phyloP scores from a whole-genome alignment of 2,888 invertebrate genomes.

The Ectobius pallidus region DNA sequence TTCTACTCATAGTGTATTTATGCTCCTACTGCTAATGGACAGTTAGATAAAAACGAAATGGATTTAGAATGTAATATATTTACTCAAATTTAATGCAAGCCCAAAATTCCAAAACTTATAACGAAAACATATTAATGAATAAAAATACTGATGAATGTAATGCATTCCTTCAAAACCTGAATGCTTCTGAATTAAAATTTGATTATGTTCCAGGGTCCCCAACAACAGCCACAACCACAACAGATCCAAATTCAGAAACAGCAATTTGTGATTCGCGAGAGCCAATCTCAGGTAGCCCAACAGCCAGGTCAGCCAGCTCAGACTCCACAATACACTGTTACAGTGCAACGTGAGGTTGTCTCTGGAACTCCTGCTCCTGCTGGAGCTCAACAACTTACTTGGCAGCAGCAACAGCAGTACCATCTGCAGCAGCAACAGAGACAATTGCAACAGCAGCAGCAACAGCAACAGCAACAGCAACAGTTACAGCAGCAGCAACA shows the following conservation, averaged over 20 bases:
- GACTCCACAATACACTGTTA: conserved; percentile 54
- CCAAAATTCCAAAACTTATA: too few relatives aligned
- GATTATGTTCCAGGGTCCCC: conserved; percentile 43
- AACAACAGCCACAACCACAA: conserved; percentile 48
- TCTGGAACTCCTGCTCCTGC: conserved; percentile 42
- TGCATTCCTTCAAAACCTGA: too few relatives aligned
- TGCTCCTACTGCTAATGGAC: too few relatives aligned
- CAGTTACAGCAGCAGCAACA: conserved; percentile 45
- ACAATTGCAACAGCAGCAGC: conserved; percentile 46
- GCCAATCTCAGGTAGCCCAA: conserved; percentile 56
- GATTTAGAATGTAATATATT: too few relatives aligned
- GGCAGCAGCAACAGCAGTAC: conserved; percentile 50
- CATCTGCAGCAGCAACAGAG: conserved; percentile 51
- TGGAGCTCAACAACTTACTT: conserved; percentile 54
- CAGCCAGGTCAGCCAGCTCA: conserved; percentile 61
- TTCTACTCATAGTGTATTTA: too few relatives aligned
- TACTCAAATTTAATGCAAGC: too few relatives aligned
- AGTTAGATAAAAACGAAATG: too few relatives aligned
- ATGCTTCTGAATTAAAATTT: too few relatives aligned
- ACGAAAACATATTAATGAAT: too few relatives aligned
- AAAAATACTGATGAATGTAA: too few relatives aligned
- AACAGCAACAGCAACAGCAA: conserved; percentile 47
- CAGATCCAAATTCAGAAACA: conserved; percentile 41
- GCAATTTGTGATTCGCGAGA: conserved; percentile 32
- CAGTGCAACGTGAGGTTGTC: conserved; percentile 33